Evolutionary conservation across 1,140 invertebrate genomes (phyloP), one percentile per base, ranked within the genome.

Genomic region (Musca vetustissima): DNA sequence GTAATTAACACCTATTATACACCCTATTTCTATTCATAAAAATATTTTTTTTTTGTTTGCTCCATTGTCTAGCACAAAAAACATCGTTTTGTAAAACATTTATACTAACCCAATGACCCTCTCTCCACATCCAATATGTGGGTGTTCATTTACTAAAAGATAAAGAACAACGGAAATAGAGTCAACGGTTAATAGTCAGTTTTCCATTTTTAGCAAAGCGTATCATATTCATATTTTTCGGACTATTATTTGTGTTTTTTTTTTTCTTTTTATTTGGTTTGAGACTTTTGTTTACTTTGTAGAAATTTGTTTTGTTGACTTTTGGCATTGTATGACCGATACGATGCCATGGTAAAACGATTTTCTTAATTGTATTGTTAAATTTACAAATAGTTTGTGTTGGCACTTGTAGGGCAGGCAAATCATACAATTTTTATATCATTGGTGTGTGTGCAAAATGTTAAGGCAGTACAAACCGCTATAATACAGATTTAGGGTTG

Each of bases 391-490:
- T 32, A 43, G 28, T 36, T 32, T 36, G 36, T 61, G 57, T 61
- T 61, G 57, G 57, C 57, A 61, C 57, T 61, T 43, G 57, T 61
- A 61, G 57, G 28, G 57, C 57, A 61, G 28, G 57, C 57, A 61
- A 61, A 61, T 61, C 28, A 43, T 61, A 36, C n/a, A n/a, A n/a
- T n/a, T n/a, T 19, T 36, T 19, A 9, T 15, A 17, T 32, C 6
- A 43, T 43, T 43, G 9, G 4, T 9, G 17, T 61, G 19, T 61
- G 28, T n/a, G 6, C 32, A 19, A 36, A 61, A 43, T 9, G 24
- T 55, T 9, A 13, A 14, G 19, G 17, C 17, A 55, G 8, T 13
- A 43, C 6, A 43, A 8, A 43, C 36, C 36, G 11, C 11, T 43
- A 43, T 11, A 43, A 9, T 43, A 11, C 1, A 43, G 6, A 9